Percentiles rank a stretch among this genome's conserved stretches.
These are phyloP conservation scores for Pantherophis vulpinus DNA, from an alignment of 2,797 vertebrate genomes.

Conservation along the genomic window DNA sequence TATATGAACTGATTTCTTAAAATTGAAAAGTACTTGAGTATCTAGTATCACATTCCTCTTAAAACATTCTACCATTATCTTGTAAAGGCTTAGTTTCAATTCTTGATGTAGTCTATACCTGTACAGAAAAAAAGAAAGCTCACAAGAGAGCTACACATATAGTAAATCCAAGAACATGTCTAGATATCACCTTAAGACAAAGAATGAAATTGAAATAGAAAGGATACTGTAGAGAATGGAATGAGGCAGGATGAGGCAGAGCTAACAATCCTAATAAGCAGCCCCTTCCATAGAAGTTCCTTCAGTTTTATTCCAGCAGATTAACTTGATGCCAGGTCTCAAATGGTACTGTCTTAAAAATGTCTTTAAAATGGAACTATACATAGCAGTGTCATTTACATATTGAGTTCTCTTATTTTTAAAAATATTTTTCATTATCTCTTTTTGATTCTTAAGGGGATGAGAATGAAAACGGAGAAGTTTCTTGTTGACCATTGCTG, in stretches of 20 bases:
- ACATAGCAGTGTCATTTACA: background rate
- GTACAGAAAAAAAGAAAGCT: background rate
- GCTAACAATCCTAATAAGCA: background rate
- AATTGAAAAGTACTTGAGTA: background rate
- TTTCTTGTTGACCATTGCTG: background rate
- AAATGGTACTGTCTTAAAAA: background rate
- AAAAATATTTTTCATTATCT: background rate
- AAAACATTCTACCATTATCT: background rate
- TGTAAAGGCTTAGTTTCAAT: background rate
- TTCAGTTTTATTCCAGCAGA: too few relatives aligned
- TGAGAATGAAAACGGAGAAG: background rate
- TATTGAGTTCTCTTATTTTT: background rate
- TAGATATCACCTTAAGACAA: background rate
- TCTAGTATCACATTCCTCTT: background rate
- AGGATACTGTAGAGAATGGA: background rate
- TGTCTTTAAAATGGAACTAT: background rate
- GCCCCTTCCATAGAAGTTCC: background rate
- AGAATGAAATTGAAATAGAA: background rate
- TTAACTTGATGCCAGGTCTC: background rate
- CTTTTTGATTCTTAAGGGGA: background rate
- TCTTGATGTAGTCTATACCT: background rate
- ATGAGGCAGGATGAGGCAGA: background rate
- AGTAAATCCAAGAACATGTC: background rate
- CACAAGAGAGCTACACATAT: background rate
- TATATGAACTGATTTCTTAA: background rate